phyloP scores from a whole-genome alignment of 2,113 vertebrate species.

The Pavo muticus region DNA sequence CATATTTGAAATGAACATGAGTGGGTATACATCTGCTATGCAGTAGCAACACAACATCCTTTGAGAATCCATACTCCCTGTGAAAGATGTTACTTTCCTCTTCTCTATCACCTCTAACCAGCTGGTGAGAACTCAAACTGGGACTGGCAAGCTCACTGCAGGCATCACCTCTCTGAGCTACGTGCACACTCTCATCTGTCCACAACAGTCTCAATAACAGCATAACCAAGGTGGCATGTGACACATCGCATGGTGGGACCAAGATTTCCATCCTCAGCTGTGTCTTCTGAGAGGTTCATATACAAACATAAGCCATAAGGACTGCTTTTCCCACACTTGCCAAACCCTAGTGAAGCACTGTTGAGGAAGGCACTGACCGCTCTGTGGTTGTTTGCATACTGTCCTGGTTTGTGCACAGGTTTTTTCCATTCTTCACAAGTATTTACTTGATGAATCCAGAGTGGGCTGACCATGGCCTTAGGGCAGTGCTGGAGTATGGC shows the following conservation, averaged over 20 bases:
- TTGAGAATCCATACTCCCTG: not conserved
- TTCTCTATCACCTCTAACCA: not conserved
- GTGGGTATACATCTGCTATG: not conserved
- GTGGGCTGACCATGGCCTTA: not conserved
- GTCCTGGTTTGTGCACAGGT: not conserved
- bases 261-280: not conserved
- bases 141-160: not conserved
- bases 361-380: not conserved
- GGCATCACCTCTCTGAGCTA: not conserved
- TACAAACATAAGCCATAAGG: not conserved
- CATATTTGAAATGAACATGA: not conserved
- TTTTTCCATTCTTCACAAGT: not conserved
- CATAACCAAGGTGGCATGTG: rapidly evolving
- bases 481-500: not conserved
- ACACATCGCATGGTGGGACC: rapidly evolving
- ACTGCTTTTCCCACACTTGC: not conserved
- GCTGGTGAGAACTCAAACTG: not conserved
- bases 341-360: not conserved
- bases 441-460: not conserved
- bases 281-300: not conserved
- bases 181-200: not conserved
- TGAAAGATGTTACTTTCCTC: not conserved
- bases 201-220: not conserved
- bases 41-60: not conserved
- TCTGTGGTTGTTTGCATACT: not conserved